These are phyloP conservation scores for Oplegnathus fasciatus DNA, from an alignment of 2,113 vertebrate species.

Conservation along the genomic window DNA sequence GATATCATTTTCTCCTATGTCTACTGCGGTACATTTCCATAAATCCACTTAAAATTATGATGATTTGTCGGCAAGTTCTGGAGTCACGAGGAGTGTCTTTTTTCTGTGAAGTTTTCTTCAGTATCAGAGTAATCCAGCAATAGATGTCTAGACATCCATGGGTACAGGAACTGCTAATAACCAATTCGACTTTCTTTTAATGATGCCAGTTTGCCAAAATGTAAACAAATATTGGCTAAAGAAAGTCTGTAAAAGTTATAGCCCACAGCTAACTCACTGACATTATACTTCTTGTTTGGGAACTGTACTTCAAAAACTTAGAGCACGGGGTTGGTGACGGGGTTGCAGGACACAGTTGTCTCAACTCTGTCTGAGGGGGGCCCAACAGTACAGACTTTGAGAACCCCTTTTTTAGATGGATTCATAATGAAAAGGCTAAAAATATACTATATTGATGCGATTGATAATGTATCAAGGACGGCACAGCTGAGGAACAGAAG, in stretches of 20 bases:
- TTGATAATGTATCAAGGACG: conserved; percentile 27
- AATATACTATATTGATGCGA: background rate
- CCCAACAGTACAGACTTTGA: background rate
- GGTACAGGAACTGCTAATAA: background rate
- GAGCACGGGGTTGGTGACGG: too few species aligned
- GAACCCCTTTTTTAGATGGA: background rate
- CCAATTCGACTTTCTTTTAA: background rate
- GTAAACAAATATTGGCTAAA: background rate
- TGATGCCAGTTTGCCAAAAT: background rate
- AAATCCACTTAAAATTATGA: background rate
- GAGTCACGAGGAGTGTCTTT: too few species aligned
- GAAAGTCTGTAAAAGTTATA: background rate
- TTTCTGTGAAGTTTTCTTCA: background rate
- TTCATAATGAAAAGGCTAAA: background rate
- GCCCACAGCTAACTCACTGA: background rate
- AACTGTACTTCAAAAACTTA: background rate
- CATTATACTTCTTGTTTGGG: background rate
- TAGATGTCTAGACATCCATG: background rate
- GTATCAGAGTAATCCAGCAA: too few species aligned
- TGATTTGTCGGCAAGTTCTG: too few species aligned
- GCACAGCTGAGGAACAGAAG: conserved; percentile 28
- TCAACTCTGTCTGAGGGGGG: too few species aligned
- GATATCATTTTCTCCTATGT: background rate
- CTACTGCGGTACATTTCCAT: background rate
- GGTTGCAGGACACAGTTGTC: too few species aligned